phyloP scores from a whole-genome alignment of 1,140 invertebrate species.

The Sitobion miscanthi region DNA sequence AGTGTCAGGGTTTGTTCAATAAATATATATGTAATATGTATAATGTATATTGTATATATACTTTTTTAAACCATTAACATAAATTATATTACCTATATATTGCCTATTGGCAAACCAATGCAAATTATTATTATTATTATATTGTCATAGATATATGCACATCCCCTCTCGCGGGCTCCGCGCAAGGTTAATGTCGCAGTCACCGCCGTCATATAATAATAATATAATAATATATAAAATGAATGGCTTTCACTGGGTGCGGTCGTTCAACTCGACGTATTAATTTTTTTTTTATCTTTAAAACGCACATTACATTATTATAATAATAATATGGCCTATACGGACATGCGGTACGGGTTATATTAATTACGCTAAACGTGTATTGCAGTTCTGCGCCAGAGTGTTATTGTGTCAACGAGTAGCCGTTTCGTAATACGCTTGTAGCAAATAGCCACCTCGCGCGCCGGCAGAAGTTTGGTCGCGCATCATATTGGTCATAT shows the following conservation, averaged over 20 bases:
- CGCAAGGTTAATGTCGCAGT: conserved; percentile 52
- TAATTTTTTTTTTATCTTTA: background rate
- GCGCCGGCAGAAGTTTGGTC: background rate
- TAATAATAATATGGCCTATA: background rate
- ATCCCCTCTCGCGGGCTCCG: background rate
- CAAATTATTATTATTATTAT: background rate
- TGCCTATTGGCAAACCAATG: background rate
- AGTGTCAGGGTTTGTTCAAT: background rate
- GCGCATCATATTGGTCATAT: background rate
- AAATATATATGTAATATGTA: background rate
- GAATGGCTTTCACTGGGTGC: conserved; percentile 41
- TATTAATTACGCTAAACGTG: background rate
- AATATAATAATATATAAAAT: background rate
- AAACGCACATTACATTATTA: background rate
- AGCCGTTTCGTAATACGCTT: background rate
- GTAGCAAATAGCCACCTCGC: background rate
- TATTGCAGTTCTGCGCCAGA: background rate
- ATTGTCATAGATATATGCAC: background rate
- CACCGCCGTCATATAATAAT: conserved; percentile 17
- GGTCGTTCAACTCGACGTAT: conserved; percentile 44
- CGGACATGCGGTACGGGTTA: background rate
- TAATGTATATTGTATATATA: background rate
- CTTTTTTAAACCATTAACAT: background rate
- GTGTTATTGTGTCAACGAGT: conserved; percentile 19
- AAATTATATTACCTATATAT: background rate